A percentile compares a stretch with the other conserved stretches of the same genome.
Conservation (phyloP, 2,888 invertebrate genomes). For the Alentia gelatinosa region DNA sequence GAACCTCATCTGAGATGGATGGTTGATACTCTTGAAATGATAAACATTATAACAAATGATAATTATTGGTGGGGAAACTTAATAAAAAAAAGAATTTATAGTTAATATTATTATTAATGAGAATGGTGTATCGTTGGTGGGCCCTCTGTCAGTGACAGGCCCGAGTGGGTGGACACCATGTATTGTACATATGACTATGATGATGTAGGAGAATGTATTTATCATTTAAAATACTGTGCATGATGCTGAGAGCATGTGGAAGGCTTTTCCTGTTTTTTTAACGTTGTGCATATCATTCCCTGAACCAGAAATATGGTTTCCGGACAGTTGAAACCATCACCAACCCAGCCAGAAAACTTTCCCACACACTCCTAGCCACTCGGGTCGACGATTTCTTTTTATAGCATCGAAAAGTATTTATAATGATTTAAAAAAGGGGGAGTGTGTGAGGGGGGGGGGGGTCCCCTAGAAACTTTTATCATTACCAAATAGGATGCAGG, state of each 20-base stretch:
- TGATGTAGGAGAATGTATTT: constrained; percentile 20
- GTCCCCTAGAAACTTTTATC: background rate
- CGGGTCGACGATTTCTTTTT: too few relatives aligned
- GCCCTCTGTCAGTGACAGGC: background rate
- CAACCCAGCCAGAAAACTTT: too few relatives aligned
- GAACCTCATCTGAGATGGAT: background rate
- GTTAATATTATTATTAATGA: background rate
- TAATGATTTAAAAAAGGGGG: background rate
- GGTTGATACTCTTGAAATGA: background rate
- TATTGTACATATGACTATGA: background rate
- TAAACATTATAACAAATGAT: background rate
- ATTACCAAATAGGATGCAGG: background rate
- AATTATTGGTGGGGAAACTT: background rate
- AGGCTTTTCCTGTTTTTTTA: constrained; percentile 3
- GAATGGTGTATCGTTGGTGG: background rate
- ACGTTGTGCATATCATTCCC: constrained; percentile 25
- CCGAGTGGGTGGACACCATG: background rate
- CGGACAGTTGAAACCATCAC: too few relatives aligned
- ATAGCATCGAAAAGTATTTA: background rate
- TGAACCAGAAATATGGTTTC: too few relatives aligned
- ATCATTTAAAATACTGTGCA: background rate
- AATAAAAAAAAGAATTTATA: background rate
- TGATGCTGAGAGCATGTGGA: background rate
- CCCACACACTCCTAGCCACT: too few relatives aligned
- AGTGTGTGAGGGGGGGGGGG: background rate